These are phyloP conservation scores for Hydrotaea cyrtoneurina DNA, from an alignment of 2,888 invertebrate species.

Conservation along the genomic window DNA sequence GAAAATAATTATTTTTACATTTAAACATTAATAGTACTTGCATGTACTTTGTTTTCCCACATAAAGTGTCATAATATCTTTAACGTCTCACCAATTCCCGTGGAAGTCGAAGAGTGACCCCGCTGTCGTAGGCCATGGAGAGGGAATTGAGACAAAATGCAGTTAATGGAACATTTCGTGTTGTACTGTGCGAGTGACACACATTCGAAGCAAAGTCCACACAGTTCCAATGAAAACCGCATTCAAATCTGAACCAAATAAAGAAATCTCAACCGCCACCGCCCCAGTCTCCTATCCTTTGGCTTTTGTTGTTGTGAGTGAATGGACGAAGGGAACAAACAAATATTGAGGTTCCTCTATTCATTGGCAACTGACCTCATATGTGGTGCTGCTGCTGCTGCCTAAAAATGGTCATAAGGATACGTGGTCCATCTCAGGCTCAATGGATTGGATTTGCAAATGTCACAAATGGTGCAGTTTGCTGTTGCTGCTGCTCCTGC, in stretches of 20 bases:
- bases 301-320: not conserved
- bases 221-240: not conserved
- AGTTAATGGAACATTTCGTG: not conserved
- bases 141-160: not conserved
- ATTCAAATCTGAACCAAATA: not conserved
- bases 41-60: no score
- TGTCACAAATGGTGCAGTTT: slow-evolving; percentile 8
- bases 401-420: slow-evolving; percentile 2
- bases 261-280: not conserved
- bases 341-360: slow-evolving; percentile 25
- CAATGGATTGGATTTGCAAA: not conserved
- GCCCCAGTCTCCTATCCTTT: not conserved
- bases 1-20: no score
- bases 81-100: no score
- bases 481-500: not conserved
- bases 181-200: slow-evolving; percentile 45
- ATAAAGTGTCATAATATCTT: no score
- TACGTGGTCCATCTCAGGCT: not conserved
- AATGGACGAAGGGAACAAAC: not conserved
- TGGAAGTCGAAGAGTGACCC: no score
- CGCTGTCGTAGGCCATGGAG: not conserved
- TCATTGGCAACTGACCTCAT: slow-evolving; percentile 23
- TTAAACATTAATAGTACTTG: no score
- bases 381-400: slow-evolving; percentile 2
- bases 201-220: slow-evolving; percentile 48